phyloP scores from a whole-genome alignment of 2,888 invertebrate genomes.

The Odontocolon sp. region DNA sequence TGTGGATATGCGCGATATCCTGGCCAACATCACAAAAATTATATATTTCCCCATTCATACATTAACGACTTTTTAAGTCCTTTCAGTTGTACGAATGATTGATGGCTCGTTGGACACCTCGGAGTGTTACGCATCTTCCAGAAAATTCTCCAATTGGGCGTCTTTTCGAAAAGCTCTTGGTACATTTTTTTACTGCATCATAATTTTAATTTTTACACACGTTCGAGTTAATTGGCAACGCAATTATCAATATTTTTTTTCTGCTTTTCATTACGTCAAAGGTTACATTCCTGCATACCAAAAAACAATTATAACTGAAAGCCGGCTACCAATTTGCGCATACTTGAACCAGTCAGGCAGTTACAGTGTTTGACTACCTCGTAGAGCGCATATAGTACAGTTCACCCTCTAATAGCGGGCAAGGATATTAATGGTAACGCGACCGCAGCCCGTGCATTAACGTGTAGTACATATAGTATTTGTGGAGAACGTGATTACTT shows the following conservation, averaged over 20 bases:
- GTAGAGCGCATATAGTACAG: constrained; percentile 10
- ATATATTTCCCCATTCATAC: constrained; percentile 41
- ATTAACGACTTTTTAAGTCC: constrained; percentile 39
- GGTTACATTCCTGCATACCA: constrained; percentile 25
- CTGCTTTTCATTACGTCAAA: constrained; percentile 4
- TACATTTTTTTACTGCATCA: not conserved
- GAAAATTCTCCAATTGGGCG: not conserved
- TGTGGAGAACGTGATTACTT: constrained; percentile 63
- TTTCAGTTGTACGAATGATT: constrained; percentile 19
- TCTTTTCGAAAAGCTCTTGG: not conserved
- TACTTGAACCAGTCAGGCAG: constrained; percentile 45
- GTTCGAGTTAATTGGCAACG: constrained; percentile 8
- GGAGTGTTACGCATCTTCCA: not conserved
- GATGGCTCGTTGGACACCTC: constrained; percentile 2
- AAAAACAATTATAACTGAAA: constrained; percentile 32
- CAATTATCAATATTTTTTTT: constrained; percentile 16
- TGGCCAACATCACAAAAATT: constrained; percentile 31
- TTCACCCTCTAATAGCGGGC: constrained; percentile 49
- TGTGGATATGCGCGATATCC: constrained; percentile 44
- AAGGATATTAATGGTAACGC: constrained; percentile 63
- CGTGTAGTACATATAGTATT: constrained; percentile 8
- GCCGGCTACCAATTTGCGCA: constrained; percentile 34
- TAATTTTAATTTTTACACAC: not conserved
- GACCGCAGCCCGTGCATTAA: constrained; percentile 59
- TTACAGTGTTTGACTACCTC: not conserved